These are phyloP conservation scores for Gallinago undulata DNA, from an alignment of 2,113 vertebrate genomes.

Conservation along the genomic window DNA sequence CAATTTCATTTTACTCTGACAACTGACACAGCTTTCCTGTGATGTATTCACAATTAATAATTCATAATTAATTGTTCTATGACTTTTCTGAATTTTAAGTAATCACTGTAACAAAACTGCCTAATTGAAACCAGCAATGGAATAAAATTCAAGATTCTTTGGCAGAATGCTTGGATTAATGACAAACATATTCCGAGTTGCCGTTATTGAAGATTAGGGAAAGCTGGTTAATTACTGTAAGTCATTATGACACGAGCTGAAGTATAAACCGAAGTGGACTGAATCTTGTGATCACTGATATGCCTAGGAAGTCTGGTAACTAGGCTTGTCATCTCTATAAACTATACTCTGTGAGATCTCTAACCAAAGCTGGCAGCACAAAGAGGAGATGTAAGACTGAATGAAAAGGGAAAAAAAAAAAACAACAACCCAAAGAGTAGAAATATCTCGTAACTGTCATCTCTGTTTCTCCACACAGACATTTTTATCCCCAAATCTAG, in stretches of 20 bases:
- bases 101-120: background rate
- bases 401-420: background rate
- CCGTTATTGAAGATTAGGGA: background rate
- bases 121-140: background rate
- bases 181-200: background rate
- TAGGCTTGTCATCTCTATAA: background rate
- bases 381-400: background rate
- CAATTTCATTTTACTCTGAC: background rate
- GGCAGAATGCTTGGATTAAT: background rate
- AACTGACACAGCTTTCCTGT: background rate
- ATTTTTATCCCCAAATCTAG: background rate
- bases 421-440: background rate
- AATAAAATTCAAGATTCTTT: background rate
- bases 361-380: slow-evolving; percentile 18
- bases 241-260: background rate
- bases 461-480: background rate
- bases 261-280: background rate
- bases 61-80: background rate
- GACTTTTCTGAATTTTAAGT: background rate
- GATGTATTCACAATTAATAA: background rate
- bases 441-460: background rate
- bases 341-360: background rate
- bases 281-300: background rate
- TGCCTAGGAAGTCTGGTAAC: background rate
- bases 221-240: background rate